These are phyloP conservation scores for Aradophagus sp. DNA, from an alignment of 1,140 invertebrate genomes.

Conservation along the genomic window DNA sequence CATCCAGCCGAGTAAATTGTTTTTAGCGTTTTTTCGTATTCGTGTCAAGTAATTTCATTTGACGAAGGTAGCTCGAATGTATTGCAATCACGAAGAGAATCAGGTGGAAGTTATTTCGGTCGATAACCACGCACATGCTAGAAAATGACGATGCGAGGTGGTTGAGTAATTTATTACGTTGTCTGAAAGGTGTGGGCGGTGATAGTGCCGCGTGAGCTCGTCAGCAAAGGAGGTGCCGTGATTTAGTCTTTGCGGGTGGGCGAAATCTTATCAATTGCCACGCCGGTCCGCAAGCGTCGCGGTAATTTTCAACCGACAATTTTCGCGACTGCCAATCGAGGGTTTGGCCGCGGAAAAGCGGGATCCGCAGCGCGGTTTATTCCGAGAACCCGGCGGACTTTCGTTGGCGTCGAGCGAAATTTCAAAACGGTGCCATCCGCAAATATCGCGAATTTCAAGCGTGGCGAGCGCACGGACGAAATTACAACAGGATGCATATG, in stretches of 20 bases:
- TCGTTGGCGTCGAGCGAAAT: conserved; percentile 7
- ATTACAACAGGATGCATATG: conserved; percentile 35
- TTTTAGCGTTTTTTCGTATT: conserved; percentile 37
- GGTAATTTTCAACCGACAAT: conserved; percentile 15
- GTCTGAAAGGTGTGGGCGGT: conserved; percentile 57
- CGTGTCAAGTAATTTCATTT: conserved; percentile 48
- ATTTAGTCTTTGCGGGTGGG: conserved; percentile 34
- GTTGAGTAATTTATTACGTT: conserved; percentile 58
- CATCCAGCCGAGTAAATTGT: conserved; percentile 6
- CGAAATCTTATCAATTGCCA: conserved; percentile 58
- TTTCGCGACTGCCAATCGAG: conserved; percentile 7
- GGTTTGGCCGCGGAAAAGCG: no score
- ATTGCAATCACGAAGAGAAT: conserved; percentile 50
- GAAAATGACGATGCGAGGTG: conserved; percentile 49
- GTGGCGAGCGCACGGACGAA: conserved; percentile 9
- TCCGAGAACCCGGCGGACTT: no score
- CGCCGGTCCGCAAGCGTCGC: conserved; percentile 35
- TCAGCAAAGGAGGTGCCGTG: conserved; percentile 46
- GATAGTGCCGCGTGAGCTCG: conserved; percentile 43
- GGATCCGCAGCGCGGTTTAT: no score
- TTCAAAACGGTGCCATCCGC: conserved; percentile 14
- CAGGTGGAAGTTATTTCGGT: conserved; percentile 48
- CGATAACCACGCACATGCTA: conserved; percentile 54
- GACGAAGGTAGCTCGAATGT: conserved; percentile 34
- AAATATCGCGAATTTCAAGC: conserved; percentile 12